Percentiles rank a stretch among this genome's conserved stretches.
Conservation (phyloP, 2,797 vertebrate genomes). For the Pelobates cultripes region DNA sequence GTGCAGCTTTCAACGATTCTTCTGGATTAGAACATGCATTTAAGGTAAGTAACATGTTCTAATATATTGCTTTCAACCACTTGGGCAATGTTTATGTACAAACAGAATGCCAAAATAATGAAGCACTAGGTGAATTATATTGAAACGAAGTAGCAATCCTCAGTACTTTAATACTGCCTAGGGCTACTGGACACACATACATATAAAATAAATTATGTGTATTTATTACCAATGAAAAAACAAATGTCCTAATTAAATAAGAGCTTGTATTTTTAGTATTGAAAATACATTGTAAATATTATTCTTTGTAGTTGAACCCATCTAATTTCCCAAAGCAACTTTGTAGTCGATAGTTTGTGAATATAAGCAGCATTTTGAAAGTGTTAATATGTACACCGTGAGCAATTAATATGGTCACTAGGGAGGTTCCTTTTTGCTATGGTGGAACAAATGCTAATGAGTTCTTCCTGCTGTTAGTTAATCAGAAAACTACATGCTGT, state of each 20-base stretch:
- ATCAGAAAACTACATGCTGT: slow-evolving; percentile 8
- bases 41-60: slow-evolving; percentile 67
- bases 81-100: background rate
- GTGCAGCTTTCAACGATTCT: slow-evolving; percentile 76
- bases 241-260: background rate
- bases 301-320: background rate
- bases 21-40: slow-evolving; percentile 78
- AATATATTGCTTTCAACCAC: too few species aligned
- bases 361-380: background rate
- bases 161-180: background rate
- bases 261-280: background rate
- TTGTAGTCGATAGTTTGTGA: background rate
- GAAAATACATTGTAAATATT: background rate
- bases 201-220: background rate
- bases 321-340: background rate
- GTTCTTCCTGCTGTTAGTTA: slow-evolving; percentile 12
- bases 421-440: background rate
- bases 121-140: background rate
- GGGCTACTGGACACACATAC: background rate
- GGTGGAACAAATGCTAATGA: slow-evolving; percentile 7
- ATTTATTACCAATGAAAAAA: background rate
- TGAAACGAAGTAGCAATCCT: background rate
- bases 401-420: slow-evolving; percentile 6
- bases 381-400: background rate
- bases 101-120: background rate